Evolutionary conservation across 2,888 invertebrate genomes (phyloP).

Genomic region (Apamea anceps): DNA sequence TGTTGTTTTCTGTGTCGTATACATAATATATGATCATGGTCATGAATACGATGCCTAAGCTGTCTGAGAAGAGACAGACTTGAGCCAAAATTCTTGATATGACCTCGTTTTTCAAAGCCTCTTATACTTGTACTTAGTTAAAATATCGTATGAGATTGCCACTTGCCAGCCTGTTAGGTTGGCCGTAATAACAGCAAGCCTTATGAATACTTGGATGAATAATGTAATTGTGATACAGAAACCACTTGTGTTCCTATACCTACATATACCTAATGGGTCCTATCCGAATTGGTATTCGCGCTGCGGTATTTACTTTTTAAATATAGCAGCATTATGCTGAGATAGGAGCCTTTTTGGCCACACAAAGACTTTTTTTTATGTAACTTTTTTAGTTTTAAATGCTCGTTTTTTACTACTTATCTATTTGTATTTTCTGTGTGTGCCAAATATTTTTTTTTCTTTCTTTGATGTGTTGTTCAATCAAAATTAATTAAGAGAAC

Average conservation of each 20-base stretch:
- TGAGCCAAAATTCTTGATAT: neutral
- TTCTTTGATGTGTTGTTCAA: no score
- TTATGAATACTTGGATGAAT: neutral
- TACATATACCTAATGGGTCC: no score
- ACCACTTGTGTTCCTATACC: neutral
- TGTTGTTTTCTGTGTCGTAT: constrained; percentile 29
- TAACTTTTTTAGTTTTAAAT: no score
- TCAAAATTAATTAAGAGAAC: neutral
- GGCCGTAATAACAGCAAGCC: neutral
- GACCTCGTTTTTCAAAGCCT: neutral
- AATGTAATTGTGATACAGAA: neutral
- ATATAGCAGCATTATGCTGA: no score
- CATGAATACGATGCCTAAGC: constrained; percentile 4
- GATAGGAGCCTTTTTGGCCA: no score
- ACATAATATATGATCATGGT: constrained; percentile 32
- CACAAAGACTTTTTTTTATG: no score
- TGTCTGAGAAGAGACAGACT: constrained; percentile 1
- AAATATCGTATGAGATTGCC: neutral
- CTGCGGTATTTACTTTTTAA: no score
- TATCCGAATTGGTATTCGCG: no score
- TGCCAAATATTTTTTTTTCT: no score
- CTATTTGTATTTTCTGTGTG: no score
- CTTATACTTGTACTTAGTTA: neutral
- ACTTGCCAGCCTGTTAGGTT: neutral
- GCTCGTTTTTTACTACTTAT: no score